Evolutionary conservation across 2,797 vertebrate genomes (phyloP).

Genomic region (Parambassis ranga): DNA sequence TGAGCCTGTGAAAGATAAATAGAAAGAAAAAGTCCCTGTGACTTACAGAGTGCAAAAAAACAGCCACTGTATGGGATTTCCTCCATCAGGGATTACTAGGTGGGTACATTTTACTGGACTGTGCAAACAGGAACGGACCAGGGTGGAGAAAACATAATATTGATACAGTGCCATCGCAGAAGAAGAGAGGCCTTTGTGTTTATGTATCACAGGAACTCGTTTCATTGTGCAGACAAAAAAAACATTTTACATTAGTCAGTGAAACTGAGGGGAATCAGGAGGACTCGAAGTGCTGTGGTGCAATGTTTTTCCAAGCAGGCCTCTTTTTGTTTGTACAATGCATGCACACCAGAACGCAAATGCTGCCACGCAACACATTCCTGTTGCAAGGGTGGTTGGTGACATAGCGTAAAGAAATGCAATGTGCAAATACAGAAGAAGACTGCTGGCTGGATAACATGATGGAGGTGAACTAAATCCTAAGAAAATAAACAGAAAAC

Average conservation of each 20-base stretch:
- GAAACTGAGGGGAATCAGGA: too few relatives aligned
- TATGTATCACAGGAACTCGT: conserved; percentile 14
- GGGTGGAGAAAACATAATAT: conserved; percentile 71
- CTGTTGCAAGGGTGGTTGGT: neutral
- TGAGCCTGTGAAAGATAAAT: conserved; percentile 35
- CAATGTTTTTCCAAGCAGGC: neutral
- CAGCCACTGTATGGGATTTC: conserved; percentile 52
- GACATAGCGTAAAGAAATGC: neutral
- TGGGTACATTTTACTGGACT: conserved; percentile 62
- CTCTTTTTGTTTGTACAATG: neutral
- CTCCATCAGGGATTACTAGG: conserved; percentile 61
- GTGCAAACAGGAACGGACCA: conserved; percentile 74
- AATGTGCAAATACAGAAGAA: neutral
- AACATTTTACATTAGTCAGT: neutral
- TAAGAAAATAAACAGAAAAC: too few relatives aligned
- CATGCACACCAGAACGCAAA: neutral
- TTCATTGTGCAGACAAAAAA: conserved; percentile 3
- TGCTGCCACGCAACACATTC: neutral
- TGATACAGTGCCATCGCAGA: conserved; percentile 62
- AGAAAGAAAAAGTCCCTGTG: conserved; percentile 14
- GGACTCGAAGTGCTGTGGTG: neutral
- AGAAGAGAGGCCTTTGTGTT: conserved; percentile 40
- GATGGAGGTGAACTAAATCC: too few relatives aligned
- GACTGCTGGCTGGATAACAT: neutral
- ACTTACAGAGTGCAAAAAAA: conserved; percentile 29